These are phyloP conservation scores for Polyommatus iphigenia DNA, from an alignment of 2,888 invertebrate genomes.

Conservation along the genomic window DNA sequence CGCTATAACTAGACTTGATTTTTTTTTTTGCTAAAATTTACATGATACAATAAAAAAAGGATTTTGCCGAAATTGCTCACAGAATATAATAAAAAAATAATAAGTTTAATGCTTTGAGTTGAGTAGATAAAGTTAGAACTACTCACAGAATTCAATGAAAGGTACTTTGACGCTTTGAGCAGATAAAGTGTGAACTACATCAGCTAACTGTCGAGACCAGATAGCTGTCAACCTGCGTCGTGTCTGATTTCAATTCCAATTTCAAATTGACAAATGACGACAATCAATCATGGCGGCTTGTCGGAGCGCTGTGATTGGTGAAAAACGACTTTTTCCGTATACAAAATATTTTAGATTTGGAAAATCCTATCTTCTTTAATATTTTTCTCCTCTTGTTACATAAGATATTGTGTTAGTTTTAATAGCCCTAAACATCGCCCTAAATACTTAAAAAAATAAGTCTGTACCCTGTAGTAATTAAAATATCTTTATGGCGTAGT, in stretches of 20 bases:
- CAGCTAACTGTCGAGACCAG: background rate
- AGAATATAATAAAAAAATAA: background rate
- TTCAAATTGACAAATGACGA: slow-evolving; percentile 28
- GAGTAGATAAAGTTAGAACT: no score
- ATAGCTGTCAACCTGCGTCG: slow-evolving; percentile 17
- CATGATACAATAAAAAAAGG: no score
- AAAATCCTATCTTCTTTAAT: background rate
- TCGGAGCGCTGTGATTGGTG: slow-evolving; percentile 16
- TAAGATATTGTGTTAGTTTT: no score
- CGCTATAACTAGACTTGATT: no score
- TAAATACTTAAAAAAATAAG: background rate
- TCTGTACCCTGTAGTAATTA: background rate
- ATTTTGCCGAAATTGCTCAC: no score
- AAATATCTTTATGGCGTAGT: background rate
- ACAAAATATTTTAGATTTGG: background rate
- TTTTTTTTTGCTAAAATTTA: no score
- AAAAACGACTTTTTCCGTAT: background rate
- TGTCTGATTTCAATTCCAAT: slow-evolving; percentile 26
- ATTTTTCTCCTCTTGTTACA: background rate
- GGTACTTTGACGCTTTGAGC: background rate
- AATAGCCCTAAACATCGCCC: background rate
- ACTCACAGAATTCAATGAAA: background rate
- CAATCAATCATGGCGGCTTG: slow-evolving; percentile 22
- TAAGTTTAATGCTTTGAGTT: no score
- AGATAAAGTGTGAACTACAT: background rate